Conservation (phyloP, 2,113 vertebrate species). For the Heloderma charlesbogerti region DNA sequence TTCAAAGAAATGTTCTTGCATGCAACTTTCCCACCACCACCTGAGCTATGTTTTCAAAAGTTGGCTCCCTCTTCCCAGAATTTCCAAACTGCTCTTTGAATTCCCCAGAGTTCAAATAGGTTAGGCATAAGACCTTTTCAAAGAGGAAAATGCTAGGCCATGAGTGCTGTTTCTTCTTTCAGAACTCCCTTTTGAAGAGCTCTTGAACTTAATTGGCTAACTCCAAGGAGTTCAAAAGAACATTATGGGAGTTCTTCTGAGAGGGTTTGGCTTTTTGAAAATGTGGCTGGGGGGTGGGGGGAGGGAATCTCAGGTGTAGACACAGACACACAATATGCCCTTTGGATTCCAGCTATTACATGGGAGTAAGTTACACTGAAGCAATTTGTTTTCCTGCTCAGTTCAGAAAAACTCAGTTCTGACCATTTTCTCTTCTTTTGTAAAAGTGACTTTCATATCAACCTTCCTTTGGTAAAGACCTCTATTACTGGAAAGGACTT, state of each 20-base stretch:
- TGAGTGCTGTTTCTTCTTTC: not conserved
- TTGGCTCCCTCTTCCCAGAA: not conserved
- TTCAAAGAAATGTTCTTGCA: not conserved
- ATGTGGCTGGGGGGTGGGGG: not conserved
- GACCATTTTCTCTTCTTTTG: constrained; percentile 15
- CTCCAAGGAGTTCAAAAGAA: not conserved
- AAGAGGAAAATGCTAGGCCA: not conserved
- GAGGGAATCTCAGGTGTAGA: not conserved
- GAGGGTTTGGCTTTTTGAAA: not conserved
- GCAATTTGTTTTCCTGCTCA: not conserved
- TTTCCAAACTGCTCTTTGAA: not conserved
- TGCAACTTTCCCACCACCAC: not conserved
- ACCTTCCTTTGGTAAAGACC: not conserved
- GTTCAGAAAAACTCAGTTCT: not conserved
- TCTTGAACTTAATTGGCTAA: constrained; percentile 3
- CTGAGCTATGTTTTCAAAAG: not conserved
- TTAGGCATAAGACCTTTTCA: not conserved
- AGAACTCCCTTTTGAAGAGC: not conserved
- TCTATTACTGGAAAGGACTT: not conserved
- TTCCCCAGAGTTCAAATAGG: not conserved
- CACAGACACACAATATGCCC: not conserved
- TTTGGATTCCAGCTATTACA: not conserved
- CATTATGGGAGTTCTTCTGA: not conserved
- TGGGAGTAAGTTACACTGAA: not conserved
- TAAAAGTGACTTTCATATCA: not conserved